Conservation (phyloP, 2,797 vertebrate genomes). For the Choloepus didactylus region DNA sequence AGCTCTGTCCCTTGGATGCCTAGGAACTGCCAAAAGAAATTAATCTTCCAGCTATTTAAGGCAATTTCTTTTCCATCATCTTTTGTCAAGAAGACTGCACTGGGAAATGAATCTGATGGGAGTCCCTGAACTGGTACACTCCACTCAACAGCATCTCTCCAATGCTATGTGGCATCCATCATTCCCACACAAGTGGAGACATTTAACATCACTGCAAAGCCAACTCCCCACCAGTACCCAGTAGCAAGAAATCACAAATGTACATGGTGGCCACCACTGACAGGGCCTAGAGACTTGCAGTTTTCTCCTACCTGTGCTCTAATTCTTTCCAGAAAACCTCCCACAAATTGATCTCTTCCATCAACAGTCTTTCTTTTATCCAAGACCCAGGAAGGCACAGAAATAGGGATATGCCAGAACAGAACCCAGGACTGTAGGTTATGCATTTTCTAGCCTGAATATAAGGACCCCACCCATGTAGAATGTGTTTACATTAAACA, state of each 20-base stretch:
- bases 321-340: slow-evolving; percentile 58
- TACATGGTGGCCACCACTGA: not conserved
- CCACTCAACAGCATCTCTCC: slow-evolving; percentile 56
- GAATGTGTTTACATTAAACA: not conserved
- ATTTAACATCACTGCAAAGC: not conserved
- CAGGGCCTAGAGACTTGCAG: not conserved
- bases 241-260: not conserved
- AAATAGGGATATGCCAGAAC: not conserved
- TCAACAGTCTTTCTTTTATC: not conserved
- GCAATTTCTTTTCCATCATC: slow-evolving; percentile 83
- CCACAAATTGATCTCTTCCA: not conserved
- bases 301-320: not conserved
- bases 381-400: not conserved
- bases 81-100: slow-evolving; percentile 78
- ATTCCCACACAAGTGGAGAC: not conserved
- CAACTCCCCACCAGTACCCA: not conserved
- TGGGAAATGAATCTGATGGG: slow-evolving; percentile 80
- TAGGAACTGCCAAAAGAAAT: slow-evolving; percentile 76
- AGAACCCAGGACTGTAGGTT: not conserved
- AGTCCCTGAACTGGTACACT: slow-evolving; percentile 76
- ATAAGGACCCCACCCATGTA: not conserved
- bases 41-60: slow-evolving; percentile 83
- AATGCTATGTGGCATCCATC: slow-evolving; percentile 9
- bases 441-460: not conserved
- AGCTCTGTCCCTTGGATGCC: slow-evolving; percentile 59